Evolutionary conservation across 2,113 vertebrate species (phyloP).

Genomic region (Gavia stellata): DNA sequence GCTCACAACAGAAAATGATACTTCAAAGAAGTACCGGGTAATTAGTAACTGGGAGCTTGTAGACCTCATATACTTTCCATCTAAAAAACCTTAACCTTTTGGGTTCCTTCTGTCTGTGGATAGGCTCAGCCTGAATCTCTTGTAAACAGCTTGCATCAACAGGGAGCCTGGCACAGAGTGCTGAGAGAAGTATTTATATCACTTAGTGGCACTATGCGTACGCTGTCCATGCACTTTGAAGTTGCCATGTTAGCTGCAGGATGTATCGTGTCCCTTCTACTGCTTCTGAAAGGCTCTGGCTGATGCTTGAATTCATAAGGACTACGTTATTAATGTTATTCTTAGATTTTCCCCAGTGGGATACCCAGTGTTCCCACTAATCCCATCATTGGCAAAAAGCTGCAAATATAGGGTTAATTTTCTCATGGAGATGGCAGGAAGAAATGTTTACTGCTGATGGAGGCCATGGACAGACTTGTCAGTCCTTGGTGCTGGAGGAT

Average conservation of each 20-base stretch:
- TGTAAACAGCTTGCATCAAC: not conserved
- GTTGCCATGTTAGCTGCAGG: not conserved
- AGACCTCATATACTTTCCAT: not conserved
- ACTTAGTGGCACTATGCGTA: not conserved
- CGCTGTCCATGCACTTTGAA: not conserved
- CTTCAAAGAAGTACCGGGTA: not conserved
- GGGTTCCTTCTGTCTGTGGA: not conserved
- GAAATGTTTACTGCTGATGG: not conserved
- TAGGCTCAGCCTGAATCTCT: not conserved
- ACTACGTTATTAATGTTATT: not conserved
- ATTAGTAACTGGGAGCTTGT: not conserved
- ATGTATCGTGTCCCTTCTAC: not conserved
- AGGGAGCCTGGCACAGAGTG: not conserved
- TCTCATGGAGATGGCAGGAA: not conserved
- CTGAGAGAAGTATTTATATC: slow-evolving; percentile 6
- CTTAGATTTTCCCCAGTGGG: not conserved
- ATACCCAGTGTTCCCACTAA: not conserved
- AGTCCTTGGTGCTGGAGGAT: not conserved
- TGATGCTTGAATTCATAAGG: not conserved
- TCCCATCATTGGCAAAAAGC: not conserved
- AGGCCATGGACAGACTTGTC: not conserved
- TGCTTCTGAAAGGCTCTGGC: not conserved
- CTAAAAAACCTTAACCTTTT: not conserved
- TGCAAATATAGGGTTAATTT: not conserved
- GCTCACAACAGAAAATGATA: not conserved